Evolutionary conservation across 1,140 invertebrate genomes (phyloP), one percentile per base, ranked within the genome.

Genomic region (Frieseomelitta varia): DNA sequence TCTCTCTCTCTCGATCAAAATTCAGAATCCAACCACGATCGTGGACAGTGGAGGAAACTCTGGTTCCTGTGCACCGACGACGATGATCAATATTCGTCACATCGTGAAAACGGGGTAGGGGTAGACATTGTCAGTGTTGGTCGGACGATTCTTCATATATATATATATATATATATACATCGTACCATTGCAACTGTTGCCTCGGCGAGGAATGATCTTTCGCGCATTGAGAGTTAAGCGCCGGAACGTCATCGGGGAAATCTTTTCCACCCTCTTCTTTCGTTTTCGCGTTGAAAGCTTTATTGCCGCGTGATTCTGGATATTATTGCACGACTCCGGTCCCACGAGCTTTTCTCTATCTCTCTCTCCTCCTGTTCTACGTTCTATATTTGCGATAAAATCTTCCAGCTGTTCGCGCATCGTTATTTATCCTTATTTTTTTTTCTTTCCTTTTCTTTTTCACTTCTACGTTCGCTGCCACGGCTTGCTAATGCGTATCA

Each of bases 241-340:
- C 11, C 27, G 21, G 73, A n/a, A 75, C 73, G 73, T 39, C 56
- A 77, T 77, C 74, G 39, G 74, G 74, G 56, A 77, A 77, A 77
- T 77, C 74, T 63, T 58, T 73, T 24, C 30, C 15, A 15, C 27
- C 24, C 21, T 21, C n/a, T 61, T 34, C n/a, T 69, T 61, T 17
- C n/a, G 10, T 74, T 56, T 75, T 27, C 55, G 19, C 17, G 74
- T 63, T 4, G 34, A 63, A n/a, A 77, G 15, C 58, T 21, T 34
- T 34, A 63, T 77, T 65, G 39, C 74, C 74, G 39, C 56, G 56
- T 15, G 53, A 39, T 80, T 71, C 67, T 69, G 4, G 47, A 61
- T 61, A 34, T 55, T 61, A 56, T 72, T 56, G 55, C 79, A 47
- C 74, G n/a, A 30, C 30, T 12, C 12, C 39, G 34, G 11, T 75